Evolutionary conservation across 2,888 invertebrate species (phyloP), one percentile per base, ranked within the genome.

Genomic region (Eueremaeus valkanovi): DNA sequence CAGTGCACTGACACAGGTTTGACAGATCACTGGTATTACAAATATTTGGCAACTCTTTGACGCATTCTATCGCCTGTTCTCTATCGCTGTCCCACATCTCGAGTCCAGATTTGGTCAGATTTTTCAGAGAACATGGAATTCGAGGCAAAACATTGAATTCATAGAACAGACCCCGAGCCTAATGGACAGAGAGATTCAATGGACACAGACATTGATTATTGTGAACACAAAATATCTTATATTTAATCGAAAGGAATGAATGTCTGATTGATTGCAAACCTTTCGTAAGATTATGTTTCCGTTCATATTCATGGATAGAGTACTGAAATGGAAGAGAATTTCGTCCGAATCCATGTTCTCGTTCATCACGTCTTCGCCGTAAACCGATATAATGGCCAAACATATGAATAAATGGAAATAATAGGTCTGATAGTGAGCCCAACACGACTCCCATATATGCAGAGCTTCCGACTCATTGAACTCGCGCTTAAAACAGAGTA

Each of bases 301-400:
- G 83, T 95, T 94, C 96, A 97, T 97, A 83, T 95, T 96, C 92
- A 95, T 95, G 29, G 96, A 95, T 79, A 97, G 86, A 13, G 95
- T 95, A 82, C 95, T 94, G 83, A 97, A 97, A 84, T 96, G 93
- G 76, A 96, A 85, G 73, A 97, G 85, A 90, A 95, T 95, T 84
- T 96, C 96, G 82, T 97, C 96, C 9, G 95, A 91, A 80, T 93
- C 89, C 70, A 96, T 86, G 81, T 92, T 90, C 85, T 96, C 95
- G 42, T 93, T 92, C 78, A 95, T 91, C 74, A 96, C 93, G 80
- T 86, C 86, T 81, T 93, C 93, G 6, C 86, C 86, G 82, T 96
- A 97, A 40, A 95, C 92, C 55, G 92, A 91, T 78, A 96, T 90
- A 81, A 97, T 95, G 74, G 96, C 92, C 80, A 95, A 87, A 82